A percentile compares a stretch with the other conserved stretches of the same genome.
Evolutionary conservation across 2,797 vertebrate species (phyloP).

Genomic region (Chaetodon trifasciatus): DNA sequence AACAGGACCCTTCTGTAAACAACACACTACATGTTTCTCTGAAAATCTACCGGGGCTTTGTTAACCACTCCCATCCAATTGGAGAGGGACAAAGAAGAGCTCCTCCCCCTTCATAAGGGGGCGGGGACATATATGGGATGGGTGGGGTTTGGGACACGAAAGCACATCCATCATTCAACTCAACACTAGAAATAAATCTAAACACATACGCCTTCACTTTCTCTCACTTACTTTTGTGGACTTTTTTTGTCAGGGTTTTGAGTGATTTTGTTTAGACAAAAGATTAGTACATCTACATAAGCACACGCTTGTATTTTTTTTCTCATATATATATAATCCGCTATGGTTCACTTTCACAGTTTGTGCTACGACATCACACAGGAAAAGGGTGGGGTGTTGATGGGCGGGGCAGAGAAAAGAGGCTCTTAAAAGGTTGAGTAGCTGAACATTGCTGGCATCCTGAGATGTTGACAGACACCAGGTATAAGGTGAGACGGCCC

Average conservation of each 20-base stretch:
- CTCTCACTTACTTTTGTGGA: slow-evolving; percentile 56
- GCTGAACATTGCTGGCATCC: slow-evolving; percentile 70
- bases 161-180: slow-evolving; percentile 92
- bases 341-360: slow-evolving; percentile 97
- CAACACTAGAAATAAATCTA: slow-evolving; percentile 88
- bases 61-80: slow-evolving; percentile 58
- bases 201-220: slow-evolving; percentile 89
- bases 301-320: slow-evolving; percentile 84
- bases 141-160: slow-evolving; percentile 83
- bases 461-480: slow-evolving; percentile 77
- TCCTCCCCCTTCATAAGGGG: slow-evolving; percentile 83
- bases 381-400: slow-evolving; percentile 83
- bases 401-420: slow-evolving; percentile 84
- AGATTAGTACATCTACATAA: slow-evolving; percentile 93
- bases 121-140: slow-evolving; percentile 44
- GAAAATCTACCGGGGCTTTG: slow-evolving; percentile 62
- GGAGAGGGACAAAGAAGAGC: slow-evolving; percentile 85
- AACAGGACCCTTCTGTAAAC: slow-evolving; percentile 89
- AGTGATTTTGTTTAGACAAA: slow-evolving; percentile 87
- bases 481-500: slow-evolving; percentile 63
- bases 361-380: slow-evolving; percentile 95
- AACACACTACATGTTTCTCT: slow-evolving; percentile 86
- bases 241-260: slow-evolving; percentile 79
- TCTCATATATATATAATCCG: slow-evolving; percentile 55
- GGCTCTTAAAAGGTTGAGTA: slow-evolving; percentile 79